These are phyloP conservation scores for Penaeus chinensis DNA, from an alignment of 1,140 invertebrate genomes.

Conservation along the genomic window DNA sequence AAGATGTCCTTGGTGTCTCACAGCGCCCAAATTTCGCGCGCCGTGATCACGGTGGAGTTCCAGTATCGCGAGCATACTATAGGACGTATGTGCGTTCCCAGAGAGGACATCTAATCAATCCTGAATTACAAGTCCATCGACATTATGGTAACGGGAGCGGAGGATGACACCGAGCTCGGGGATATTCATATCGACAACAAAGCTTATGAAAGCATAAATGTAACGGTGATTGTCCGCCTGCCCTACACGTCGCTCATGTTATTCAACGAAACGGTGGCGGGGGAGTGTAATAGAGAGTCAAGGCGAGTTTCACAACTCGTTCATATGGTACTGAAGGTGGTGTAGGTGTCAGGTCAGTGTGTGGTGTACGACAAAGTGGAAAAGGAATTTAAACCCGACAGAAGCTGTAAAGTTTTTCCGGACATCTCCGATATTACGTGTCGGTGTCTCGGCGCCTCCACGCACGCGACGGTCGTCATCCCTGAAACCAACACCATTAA, in stretches of 20 bases:
- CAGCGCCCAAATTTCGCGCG: not conserved
- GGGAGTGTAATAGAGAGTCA: not conserved
- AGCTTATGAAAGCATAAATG: not conserved
- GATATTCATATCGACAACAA: slow-evolving; percentile 21
- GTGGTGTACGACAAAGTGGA: slow-evolving; percentile 1
- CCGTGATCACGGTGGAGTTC: not conserved
- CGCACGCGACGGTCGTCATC: slow-evolving; percentile 4
- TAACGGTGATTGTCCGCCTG: not conserved
- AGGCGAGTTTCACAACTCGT: not conserved
- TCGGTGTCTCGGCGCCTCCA: slow-evolving; percentile 4
- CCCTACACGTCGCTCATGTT: not conserved
- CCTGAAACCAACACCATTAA: not conserved
- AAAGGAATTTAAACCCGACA: not conserved
- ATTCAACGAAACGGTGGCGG: not conserved
- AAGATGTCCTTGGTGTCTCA: not conserved
- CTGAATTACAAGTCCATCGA: not conserved
- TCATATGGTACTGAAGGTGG: not conserved
- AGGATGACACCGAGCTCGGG: too few relatives aligned
- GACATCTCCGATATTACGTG: not conserved
- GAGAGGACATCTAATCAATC: not conserved
- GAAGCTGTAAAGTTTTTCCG: not conserved
- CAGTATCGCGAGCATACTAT: not conserved
- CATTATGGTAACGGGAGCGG: not conserved
- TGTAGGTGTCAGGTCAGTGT: slow-evolving; percentile 27
- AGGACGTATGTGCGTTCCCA: not conserved